Evolutionary conservation across 2,113 vertebrate genomes (phyloP), one percentile per base, ranked within the genome.

Genomic region (Ptilorrhoa leucosticta): DNA sequence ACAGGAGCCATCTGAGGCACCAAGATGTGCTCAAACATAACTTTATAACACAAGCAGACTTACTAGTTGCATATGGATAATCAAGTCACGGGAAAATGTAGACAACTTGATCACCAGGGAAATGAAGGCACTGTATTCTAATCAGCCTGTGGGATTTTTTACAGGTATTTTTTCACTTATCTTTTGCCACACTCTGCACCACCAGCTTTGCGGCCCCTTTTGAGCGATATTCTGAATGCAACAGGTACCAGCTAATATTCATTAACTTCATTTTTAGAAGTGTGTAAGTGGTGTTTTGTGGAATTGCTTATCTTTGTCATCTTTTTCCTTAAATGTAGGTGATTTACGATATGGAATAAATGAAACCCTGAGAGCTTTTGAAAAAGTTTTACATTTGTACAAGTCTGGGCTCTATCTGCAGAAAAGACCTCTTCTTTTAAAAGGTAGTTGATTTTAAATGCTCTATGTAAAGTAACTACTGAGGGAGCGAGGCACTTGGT

Each of bases 131-230:
- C 33, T 73, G 26, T 53, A 53, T 87, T 89, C 72, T 96, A 82
- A 97, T 60, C 33, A 57, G 44, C n/a, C 64, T 94, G 72, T 86
- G 94, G 93, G 89, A 72, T 76, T 95, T 91, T 96, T 96, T 93
- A 68, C 97, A 99, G 99, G 95, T 99, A 98, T 98, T 99, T 99
- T 94, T 99, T 99, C 98, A 99, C 98, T 47, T 99, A 99, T 97
- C 98, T 99, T 93, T 97, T 99, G 95, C 99, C 99, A 82, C 98
- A 99, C 94, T 98, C 98, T 72, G 98, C 99, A 65, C 99, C 99
- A 35, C 83, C 97, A 23, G 70, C 96, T 84, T 96, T 99, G 89
- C 98, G 65, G 90, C 98, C 98, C 91, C 97, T 98, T 95, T 97
- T 99, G 83, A 97, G 98, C 5, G 97, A 98, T 90, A 99, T 99